phyloP scores from a whole-genome alignment of 64 coral and sea anemone genomes.

The Exaiptasia diaphana region DNA sequence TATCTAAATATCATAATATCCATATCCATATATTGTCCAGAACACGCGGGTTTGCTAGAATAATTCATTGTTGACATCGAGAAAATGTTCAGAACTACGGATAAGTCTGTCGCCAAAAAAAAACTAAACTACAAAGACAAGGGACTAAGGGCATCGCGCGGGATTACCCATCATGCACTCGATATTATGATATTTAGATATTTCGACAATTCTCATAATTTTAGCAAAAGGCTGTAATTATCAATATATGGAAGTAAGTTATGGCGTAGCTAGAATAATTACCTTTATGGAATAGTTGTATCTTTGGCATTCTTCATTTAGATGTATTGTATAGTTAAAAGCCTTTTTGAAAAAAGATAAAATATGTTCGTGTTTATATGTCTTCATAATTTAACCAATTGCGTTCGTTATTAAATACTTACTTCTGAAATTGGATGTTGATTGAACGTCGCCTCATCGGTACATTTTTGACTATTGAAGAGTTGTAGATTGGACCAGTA shows the following conservation, averaged over 20 bases:
- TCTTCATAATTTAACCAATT: not conserved
- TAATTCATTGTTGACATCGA: too few species aligned
- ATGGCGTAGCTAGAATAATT: not conserved
- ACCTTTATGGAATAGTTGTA: conserved; percentile 3
- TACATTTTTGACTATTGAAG: not conserved
- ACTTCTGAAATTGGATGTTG: not conserved
- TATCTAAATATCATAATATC: too few species aligned
- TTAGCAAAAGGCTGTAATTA: not conserved
- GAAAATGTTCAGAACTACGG: too few species aligned
- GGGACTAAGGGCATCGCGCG: too few species aligned
- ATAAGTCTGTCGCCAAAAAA: too few species aligned
- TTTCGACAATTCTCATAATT: not conserved
- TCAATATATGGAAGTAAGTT: not conserved
- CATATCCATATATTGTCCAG: too few species aligned
- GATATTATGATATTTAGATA: not conserved
- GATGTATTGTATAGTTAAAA: not conserved
- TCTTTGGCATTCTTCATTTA: not conserved
- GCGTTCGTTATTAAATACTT: not conserved
- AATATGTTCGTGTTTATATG: not conserved
- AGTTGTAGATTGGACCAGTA: not conserved
- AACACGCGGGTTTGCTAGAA: too few species aligned
- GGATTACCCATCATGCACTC: not conserved
- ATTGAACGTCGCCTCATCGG: not conserved
- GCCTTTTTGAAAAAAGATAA: not conserved
- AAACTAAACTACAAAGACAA: too few species aligned